Percentiles rank a stretch among this genome's conserved stretches.
Conservation (phyloP, 2,888 invertebrate genomes). For the Diadegma fenestrale region DNA sequence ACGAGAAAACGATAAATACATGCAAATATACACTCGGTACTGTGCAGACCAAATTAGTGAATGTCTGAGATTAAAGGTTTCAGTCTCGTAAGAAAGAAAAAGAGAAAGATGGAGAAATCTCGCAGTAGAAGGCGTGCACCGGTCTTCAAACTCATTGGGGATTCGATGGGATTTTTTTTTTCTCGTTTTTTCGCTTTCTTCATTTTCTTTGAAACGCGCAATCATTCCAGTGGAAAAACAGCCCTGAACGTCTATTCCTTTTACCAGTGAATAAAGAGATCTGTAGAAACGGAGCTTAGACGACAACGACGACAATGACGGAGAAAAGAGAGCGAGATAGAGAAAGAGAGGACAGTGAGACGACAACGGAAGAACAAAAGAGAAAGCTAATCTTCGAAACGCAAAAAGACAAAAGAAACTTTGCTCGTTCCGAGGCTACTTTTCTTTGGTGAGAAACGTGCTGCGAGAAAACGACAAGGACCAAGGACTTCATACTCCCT, state of each 20-base stretch:
- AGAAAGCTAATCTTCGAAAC: conserved; percentile 70
- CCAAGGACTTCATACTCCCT: conserved; percentile 43
- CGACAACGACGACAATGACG: conserved; percentile 12
- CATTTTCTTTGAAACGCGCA: conserved; percentile 34
- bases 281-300: conserved; percentile 21
- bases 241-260: conserved; percentile 51
- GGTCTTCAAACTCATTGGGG: conserved; percentile 49
- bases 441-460: conserved; percentile 62
- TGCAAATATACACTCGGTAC: background rate
- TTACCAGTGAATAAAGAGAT: conserved; percentile 51
- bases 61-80: conserved; percentile 46
- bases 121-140: conserved; percentile 22
- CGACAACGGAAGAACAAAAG: conserved; percentile 56
- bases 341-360: conserved; percentile 16
- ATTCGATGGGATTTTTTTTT: conserved; percentile 23
- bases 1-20: conserved; percentile 24
- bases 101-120: background rate
- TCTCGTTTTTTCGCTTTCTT: conserved; percentile 9
- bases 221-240: conserved; percentile 50
- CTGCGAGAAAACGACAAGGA: conserved; percentile 43
- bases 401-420: conserved; percentile 69
- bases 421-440: conserved; percentile 68
- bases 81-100: background rate
- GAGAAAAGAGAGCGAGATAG: conserved; percentile 13
- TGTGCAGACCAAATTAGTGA: conserved; percentile 22